These are phyloP conservation scores for Dipodomys merriami DNA, from an alignment of 2,113 vertebrate genomes.

Conservation along the genomic window DNA sequence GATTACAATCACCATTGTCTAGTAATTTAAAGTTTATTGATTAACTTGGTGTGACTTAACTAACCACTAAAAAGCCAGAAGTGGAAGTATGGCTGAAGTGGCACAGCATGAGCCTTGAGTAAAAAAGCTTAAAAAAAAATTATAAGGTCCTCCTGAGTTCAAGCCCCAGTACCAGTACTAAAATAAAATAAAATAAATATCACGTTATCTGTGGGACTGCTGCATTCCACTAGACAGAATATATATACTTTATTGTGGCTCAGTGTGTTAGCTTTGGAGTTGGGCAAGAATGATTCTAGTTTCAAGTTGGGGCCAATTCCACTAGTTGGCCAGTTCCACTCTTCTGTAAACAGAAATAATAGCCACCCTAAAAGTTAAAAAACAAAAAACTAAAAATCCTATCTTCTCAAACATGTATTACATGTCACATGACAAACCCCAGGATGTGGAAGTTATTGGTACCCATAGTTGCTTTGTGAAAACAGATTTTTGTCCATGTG, in stretches of 20 bases:
- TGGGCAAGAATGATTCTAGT: not conserved
- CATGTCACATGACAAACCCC: not conserved
- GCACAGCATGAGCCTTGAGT: too few species aligned
- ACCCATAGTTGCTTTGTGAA: not conserved
- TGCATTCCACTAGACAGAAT: not conserved
- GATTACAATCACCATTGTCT: not conserved
- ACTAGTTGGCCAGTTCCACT: not conserved
- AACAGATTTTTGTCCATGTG: not conserved
- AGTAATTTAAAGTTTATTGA: slow-evolving; percentile 17
- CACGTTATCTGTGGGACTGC: not conserved
- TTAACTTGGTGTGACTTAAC: not conserved
- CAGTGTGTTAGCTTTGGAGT: not conserved
- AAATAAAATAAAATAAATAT: too few species aligned
- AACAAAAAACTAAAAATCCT: not conserved
- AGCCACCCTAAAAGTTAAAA: not conserved
- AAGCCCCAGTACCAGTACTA: too few species aligned
- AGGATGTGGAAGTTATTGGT: not conserved
- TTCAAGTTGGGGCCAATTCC: too few species aligned
- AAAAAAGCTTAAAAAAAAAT: too few species aligned
- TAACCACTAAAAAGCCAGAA: too few species aligned
- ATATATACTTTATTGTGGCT: not conserved
- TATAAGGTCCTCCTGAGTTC: too few species aligned
- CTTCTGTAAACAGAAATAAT: not conserved
- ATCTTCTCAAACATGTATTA: not conserved
- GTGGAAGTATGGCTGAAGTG: too few species aligned